Base-by-base conservation (phyloP, 2,888 invertebrate genomes). In the Gastracanthus pulcherrimus region DNA sequence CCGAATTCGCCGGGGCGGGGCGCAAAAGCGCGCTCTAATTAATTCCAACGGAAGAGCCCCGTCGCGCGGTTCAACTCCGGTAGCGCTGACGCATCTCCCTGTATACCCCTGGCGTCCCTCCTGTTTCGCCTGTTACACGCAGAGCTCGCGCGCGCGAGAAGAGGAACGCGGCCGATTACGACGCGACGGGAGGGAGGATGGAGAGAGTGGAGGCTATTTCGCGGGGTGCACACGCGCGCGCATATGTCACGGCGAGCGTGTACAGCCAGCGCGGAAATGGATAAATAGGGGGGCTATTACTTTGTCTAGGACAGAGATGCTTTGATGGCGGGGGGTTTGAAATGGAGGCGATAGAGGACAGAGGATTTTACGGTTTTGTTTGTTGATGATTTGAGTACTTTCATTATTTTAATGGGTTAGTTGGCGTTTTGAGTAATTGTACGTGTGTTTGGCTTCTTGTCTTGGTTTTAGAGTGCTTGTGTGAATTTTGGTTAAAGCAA, bases 231-330 rank as follows among this genome's bases (percentile, higher is more conserved):
- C 26, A 19, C 66, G 36, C 34, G 83, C 84, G 36, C 34, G 83
- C 84, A 84, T 85, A 85, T 85, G 82, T 83, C 86, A 84, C 67
- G 83, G 83, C 81, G 82, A 83, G 81, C 83, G 76, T 29, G 13
- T 36, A 58, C 58, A 76, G 72, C 19, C 19, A 26, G 38, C 70
- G 29, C 7, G 41, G 58, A 41, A 60, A 60, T 58, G 31, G 58
- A 58, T 41, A 38, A 72, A 72, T 72, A 72, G 60, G 4, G n/a
- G 29, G 19, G 13, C 58, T 58, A 71, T 71, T 72, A 72, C n/a
- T n/a, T n/a, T n/a, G n/a, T n/a, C n/a, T n/a, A n/a, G n/a, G n/a
- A n/a, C n/a, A n/a, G n/a, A n/a, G n/a, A n/a, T n/a, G n/a, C n/a
- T n/a, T n/a, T n/a, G n/a, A n/a, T n/a, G n/a, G n/a, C n/a, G n/a